Conservation (phyloP, 2,888 invertebrate species). For the Pseudococcus viburni region DNA sequence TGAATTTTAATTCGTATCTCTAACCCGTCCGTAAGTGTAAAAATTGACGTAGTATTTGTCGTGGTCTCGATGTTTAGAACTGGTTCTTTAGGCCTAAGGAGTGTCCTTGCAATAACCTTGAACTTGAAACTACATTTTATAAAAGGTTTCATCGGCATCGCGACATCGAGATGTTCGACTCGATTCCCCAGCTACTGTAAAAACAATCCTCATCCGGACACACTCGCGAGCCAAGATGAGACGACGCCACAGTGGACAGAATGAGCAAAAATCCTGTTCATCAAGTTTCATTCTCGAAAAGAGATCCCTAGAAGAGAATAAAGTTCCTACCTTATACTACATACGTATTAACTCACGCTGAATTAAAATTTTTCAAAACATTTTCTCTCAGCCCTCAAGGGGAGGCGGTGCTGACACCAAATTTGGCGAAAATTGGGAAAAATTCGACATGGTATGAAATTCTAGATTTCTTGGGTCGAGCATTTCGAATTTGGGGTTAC, state of each 20-base stretch:
- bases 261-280: too few species aligned
- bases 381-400: too few species aligned
- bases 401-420: too few species aligned
- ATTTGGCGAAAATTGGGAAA: too few species aligned
- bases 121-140: constrained; percentile 17
- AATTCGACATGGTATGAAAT: too few species aligned
- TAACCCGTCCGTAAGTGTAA: background rate
- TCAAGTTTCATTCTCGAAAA: too few species aligned
- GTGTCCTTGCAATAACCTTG: background rate
- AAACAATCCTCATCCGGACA: background rate
- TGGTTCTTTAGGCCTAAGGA: constrained; percentile 12
- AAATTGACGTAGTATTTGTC: background rate
- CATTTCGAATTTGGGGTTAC: too few species aligned
- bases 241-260: background rate
- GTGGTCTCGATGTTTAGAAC: background rate
- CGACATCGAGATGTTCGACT: background rate
- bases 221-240: background rate
- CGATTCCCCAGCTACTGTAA: background rate
- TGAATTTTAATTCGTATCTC: background rate
- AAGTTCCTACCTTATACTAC: too few species aligned
- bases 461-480: too few species aligned
- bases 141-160: background rate
- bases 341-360: too few species aligned
- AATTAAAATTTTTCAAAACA: too few species aligned
- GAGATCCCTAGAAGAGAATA: too few species aligned